Conservation (phyloP, 2,797 vertebrate species). For the Benthosema pterotum region DNA sequence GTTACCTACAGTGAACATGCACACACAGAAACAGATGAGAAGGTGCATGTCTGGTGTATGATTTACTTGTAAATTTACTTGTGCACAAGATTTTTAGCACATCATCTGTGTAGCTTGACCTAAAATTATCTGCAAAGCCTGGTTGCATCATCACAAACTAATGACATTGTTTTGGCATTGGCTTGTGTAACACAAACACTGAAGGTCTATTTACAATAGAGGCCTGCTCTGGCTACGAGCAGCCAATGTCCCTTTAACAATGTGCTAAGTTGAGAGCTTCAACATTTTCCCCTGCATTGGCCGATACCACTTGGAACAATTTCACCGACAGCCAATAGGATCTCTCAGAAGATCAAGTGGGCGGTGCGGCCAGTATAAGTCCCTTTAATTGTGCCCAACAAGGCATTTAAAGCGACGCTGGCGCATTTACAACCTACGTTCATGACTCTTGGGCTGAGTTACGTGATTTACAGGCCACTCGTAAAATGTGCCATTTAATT, state of each 20-base stretch:
- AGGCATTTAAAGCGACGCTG: constrained; percentile 52
- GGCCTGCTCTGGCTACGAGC: constrained; percentile 14
- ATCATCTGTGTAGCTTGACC: constrained; percentile 68
- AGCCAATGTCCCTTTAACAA: constrained; percentile 36
- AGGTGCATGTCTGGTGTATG: constrained; percentile 10
- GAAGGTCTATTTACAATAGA: constrained; percentile 50
- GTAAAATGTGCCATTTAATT: constrained; percentile 72
- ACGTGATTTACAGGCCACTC: constrained; percentile 62
- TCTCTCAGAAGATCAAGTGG: constrained; percentile 31
- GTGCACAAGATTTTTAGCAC: too few relatives aligned
- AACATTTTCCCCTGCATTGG: constrained; percentile 21
- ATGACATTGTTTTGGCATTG: background rate
- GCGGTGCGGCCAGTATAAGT: constrained; percentile 44
- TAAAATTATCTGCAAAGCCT: constrained; percentile 36
- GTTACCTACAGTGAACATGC: constrained; percentile 9
- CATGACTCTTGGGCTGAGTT: constrained; percentile 20
- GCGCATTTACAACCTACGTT: constrained; percentile 48
- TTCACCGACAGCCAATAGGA: constrained; percentile 40
- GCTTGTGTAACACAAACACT: constrained; percentile 13
- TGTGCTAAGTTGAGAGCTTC: constrained; percentile 35
- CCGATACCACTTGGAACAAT: constrained; percentile 31
- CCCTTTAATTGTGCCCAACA: constrained; percentile 56
- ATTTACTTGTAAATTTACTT: too few relatives aligned
- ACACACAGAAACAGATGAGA: constrained; percentile 21
- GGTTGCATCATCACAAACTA: constrained; percentile 51